These are phyloP conservation scores for Elephantulus edwardii DNA, from an alignment of 2,113 vertebrate species.

Conservation along the genomic window DNA sequence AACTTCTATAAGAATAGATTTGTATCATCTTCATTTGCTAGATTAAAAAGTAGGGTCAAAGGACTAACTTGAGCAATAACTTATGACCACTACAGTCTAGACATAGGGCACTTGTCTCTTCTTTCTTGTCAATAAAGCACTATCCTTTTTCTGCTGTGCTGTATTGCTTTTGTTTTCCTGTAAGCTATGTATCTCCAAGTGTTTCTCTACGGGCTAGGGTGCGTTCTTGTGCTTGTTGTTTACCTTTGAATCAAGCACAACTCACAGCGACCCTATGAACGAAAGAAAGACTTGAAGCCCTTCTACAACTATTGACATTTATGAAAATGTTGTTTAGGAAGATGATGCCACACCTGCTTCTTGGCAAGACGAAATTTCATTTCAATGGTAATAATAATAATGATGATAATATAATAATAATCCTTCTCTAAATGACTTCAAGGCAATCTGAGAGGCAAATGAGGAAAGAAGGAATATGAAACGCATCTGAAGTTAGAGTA, in stretches of 20 bases:
- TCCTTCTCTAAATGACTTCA: background rate
- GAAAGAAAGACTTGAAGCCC: too few species aligned
- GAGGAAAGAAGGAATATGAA: background rate
- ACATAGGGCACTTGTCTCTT: accelerated
- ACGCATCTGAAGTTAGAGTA: background rate
- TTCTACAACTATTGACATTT: too few species aligned
- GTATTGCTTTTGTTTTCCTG: background rate
- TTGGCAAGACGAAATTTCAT: background rate
- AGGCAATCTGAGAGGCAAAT: background rate
- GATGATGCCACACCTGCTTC: too few species aligned
- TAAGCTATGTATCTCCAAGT: background rate
- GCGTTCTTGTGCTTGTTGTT: too few species aligned
- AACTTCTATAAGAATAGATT: background rate
- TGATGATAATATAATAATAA: too few species aligned
- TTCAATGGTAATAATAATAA: background rate
- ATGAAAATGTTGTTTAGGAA: too few species aligned
- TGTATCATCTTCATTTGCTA: background rate
- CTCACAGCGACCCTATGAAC: too few species aligned
- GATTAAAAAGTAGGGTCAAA: background rate
- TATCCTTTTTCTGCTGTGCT: too few species aligned
- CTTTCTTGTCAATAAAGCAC: background rate
- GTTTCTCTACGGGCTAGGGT: background rate
- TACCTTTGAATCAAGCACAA: too few species aligned
- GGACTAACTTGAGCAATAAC: background rate
- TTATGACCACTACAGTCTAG: too few species aligned